phyloP scores from a whole-genome alignment of 2,797 vertebrate genomes.

The Gymnothorax reevesii region DNA sequence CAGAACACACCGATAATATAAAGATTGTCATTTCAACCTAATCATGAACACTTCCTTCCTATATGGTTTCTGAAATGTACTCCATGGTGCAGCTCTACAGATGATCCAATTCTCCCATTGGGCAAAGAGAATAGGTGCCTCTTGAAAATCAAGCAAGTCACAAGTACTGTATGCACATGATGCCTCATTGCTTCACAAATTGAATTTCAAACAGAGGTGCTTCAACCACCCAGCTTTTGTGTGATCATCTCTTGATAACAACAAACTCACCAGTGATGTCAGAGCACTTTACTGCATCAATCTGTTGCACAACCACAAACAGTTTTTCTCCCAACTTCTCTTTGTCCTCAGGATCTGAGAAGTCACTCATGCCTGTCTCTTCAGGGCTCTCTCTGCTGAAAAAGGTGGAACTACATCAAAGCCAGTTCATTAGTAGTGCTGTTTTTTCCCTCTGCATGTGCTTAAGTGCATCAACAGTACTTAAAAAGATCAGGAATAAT shows the following conservation, averaged over 20 bases:
- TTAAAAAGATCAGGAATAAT: too few species aligned
- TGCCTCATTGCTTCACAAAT: not conserved
- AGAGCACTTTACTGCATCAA: slow-evolving; percentile 69
- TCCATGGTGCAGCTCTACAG: not conserved
- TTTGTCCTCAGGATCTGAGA: slow-evolving; percentile 65
- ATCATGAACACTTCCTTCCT: not conserved
- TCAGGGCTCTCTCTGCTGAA: slow-evolving; percentile 57
- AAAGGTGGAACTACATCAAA: not conserved
- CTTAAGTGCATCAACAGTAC: too few species aligned
- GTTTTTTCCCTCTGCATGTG: not conserved
- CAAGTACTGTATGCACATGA: not conserved
- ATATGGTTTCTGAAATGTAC: not conserved
- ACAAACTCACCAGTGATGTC: slow-evolving; percentile 72
- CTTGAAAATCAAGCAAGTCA: not conserved
- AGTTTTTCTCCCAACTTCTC: slow-evolving; percentile 74
- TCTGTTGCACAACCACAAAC: slow-evolving; percentile 69
- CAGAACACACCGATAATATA: not conserved
- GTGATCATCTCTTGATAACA: not conserved
- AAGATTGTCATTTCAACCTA: not conserved
- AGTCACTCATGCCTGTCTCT: slow-evolving; percentile 60
- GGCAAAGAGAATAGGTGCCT: not conserved
- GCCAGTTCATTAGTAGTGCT: not conserved
- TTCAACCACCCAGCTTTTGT: not conserved
- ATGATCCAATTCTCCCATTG: not conserved
- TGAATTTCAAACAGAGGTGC: not conserved